phyloP scores from a whole-genome alignment of 2,888 invertebrate species.

The Baccha elongata region DNA sequence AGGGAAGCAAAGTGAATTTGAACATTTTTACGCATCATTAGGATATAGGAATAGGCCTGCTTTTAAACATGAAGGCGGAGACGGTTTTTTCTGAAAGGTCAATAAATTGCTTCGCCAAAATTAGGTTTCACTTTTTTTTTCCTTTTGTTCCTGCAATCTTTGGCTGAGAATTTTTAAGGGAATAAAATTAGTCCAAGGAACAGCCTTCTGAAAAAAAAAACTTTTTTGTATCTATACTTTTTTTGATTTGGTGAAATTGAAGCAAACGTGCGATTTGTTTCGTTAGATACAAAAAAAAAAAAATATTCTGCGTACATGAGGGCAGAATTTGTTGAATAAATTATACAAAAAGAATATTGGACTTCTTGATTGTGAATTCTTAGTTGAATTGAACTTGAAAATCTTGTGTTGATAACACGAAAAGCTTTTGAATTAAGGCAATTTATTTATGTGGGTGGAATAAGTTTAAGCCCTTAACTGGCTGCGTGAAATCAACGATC shows the following conservation, averaged over 20 bases:
- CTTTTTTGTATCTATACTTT: neutral
- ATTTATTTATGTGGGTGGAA: slow-evolving; percentile 22
- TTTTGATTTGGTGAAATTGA: neutral
- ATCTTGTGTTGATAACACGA: slow-evolving; percentile 5
- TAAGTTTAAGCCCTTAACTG: neutral
- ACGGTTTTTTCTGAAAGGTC: slow-evolving; percentile 26
- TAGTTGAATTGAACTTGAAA: slow-evolving; percentile 15
- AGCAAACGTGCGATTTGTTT: slow-evolving; percentile 18
- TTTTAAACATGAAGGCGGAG: slow-evolving; percentile 5
- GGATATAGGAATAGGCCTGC: slow-evolving; percentile 28
- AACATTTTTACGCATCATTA: slow-evolving; percentile 36
- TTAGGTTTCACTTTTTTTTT: slow-evolving; percentile 15
- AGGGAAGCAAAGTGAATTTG: slow-evolving; percentile 26
- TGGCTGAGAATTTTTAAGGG: neutral
- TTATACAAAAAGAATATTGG: slow-evolving; percentile 17
- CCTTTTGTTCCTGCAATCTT: neutral
- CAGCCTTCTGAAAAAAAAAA: neutral
- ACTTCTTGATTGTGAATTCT: slow-evolving; percentile 15
- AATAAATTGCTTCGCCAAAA: slow-evolving; percentile 29
- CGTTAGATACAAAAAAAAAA: neutral
- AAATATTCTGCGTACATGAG: neutral
- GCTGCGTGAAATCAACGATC: slow-evolving; percentile 18
- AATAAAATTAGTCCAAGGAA: neutral
- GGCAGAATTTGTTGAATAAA: neutral
- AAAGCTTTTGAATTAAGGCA: slow-evolving; percentile 8